These are phyloP conservation scores for Homarus americanus DNA, from an alignment of 1,140 invertebrate species.

Conservation along the genomic window DNA sequence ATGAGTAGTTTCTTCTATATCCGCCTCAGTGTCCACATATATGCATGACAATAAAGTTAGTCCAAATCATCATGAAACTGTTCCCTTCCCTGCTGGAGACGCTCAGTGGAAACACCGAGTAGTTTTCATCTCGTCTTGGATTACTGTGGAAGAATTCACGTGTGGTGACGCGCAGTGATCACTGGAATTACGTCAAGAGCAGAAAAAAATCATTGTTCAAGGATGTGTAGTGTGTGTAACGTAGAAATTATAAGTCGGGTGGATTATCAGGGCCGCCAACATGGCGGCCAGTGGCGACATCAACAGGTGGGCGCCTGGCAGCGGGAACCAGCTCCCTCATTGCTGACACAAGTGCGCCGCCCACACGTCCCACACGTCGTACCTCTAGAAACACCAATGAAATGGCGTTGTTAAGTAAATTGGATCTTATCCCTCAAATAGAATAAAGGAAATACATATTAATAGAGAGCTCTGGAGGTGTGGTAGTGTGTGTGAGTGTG, in stretches of 20 bases:
- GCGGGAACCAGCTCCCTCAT: not conserved
- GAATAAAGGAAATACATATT: too few species aligned
- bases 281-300: slow-evolving; percentile 59
- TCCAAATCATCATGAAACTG: not conserved
- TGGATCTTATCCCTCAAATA: too few species aligned
- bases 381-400: too few species aligned
- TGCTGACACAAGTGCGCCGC: not conserved
- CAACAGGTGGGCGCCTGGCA: slow-evolving; percentile 66
- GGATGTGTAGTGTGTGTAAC: not conserved
- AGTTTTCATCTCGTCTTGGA: too few species aligned
- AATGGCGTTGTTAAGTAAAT: too few species aligned
- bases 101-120: too few species aligned
- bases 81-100: too few species aligned
- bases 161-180: too few species aligned
- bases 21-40: slow-evolving; percentile 9
- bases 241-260: not conserved
- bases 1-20: not conserved
- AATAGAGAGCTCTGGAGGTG: too few species aligned
- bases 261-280: slow-evolving; percentile 30
- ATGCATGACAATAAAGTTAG: not conserved
- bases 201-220: not conserved
- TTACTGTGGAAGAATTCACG: too few species aligned
- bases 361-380: not conserved
- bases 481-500: too few species aligned
- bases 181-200: too few species aligned